phyloP scores from a whole-genome alignment of 2,113 vertebrate genomes.

The Setophaga kirtlandii region DNA sequence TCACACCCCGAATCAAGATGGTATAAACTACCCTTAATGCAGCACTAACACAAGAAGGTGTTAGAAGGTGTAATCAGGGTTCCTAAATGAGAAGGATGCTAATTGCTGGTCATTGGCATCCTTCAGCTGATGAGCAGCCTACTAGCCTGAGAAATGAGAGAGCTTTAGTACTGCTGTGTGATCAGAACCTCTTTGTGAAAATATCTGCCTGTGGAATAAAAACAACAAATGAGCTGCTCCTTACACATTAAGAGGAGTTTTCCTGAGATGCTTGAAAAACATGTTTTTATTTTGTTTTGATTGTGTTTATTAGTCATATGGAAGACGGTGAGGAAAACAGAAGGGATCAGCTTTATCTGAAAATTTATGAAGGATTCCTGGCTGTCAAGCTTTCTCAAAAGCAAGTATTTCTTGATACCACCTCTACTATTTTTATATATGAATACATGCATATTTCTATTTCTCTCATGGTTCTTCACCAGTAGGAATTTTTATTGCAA shows the following conservation, averaged over 20 bases:
- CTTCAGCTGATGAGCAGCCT: background rate
- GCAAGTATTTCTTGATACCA: background rate
- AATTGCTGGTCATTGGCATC: constrained; percentile 7
- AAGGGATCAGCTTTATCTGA: background rate
- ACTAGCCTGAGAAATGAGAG: background rate
- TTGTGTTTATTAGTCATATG: background rate
- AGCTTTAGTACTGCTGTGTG: background rate
- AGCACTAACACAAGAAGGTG: background rate
- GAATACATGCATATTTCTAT: background rate
- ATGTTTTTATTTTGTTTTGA: background rate
- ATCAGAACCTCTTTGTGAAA: background rate
- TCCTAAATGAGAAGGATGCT: background rate
- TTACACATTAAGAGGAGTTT: background rate
- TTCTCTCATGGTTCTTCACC: background rate
- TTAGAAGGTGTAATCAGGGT: background rate
- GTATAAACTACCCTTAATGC: background rate
- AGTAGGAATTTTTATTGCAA: background rate
- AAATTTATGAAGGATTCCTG: background rate
- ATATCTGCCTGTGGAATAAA: background rate
- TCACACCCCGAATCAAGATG: background rate
- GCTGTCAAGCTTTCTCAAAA: background rate
- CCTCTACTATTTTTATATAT: background rate
- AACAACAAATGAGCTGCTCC: background rate
- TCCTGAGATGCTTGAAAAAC: background rate
- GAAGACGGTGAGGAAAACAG: background rate